Conservation (phyloP, 1,140 invertebrate species). For the Chionoecetes opilio region DNA sequence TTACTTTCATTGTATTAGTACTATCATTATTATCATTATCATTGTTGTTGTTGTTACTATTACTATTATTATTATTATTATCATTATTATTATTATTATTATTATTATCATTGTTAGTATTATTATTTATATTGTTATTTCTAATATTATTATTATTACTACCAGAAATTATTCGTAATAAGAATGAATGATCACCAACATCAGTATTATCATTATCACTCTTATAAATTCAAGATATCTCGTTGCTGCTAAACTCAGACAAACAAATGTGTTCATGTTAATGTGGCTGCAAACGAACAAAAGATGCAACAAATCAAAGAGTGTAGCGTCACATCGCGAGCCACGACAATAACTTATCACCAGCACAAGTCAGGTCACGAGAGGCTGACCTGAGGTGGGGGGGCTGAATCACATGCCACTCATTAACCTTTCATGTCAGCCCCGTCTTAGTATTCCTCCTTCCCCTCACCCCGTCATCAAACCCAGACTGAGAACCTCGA, state of each 20-base stretch:
- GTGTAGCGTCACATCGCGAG: not conserved
- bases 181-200: too few relatives aligned
- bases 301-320: not conserved
- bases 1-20: not conserved
- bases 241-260: too few relatives aligned
- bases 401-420: not conserved
- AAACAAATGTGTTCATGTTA: too few relatives aligned
- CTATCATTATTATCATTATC: not conserved
- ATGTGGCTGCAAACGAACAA: too few relatives aligned
- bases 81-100: not conserved
- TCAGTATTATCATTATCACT: too few relatives aligned
- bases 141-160: not conserved
- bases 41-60: not conserved
- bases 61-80: not conserved
- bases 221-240: too few relatives aligned
- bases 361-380: not conserved
- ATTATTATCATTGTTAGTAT: not conserved
- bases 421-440: not conserved
- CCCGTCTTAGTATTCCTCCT: not conserved
- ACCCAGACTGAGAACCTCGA: not conserved
- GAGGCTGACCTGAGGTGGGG: not conserved
- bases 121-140: not conserved
- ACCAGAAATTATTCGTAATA: too few relatives aligned
- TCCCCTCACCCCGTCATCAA: slow-evolving; percentile 22
- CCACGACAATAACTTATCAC: not conserved